Percentiles rank a stretch among this genome's conserved stretches.
phyloP scores from a whole-genome alignment of 1,140 invertebrate genomes.

The Triops cancriformis region DNA sequence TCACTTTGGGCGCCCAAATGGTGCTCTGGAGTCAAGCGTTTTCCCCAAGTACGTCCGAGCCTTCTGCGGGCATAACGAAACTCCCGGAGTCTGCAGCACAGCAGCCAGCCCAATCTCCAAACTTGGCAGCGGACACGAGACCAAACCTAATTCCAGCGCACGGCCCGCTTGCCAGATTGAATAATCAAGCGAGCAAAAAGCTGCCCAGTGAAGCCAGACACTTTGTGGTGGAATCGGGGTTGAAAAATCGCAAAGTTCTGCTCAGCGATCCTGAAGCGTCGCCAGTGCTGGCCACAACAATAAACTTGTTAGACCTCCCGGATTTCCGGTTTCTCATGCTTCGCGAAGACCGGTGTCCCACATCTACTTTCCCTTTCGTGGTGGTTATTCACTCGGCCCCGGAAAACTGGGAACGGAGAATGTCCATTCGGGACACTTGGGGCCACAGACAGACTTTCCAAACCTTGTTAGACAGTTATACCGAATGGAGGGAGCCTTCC shows the following conservation, averaged over 20 bases:
- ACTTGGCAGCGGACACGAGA: not conserved
- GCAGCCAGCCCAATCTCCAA: not conserved
- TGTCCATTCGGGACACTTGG: conserved; percentile 59
- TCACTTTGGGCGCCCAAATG: not conserved
- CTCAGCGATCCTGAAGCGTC: not conserved
- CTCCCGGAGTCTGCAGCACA: not conserved
- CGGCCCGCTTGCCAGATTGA: not conserved
- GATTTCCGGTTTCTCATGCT: conserved; percentile 13
- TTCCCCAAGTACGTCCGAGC: not conserved
- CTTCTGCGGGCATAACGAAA: not conserved
- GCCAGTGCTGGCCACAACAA: not conserved
- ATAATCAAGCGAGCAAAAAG: conserved; percentile 3
- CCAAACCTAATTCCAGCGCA: not conserved
- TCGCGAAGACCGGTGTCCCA: conserved; percentile 38
- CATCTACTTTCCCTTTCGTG: conserved; percentile 38
- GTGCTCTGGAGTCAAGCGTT: not conserved
- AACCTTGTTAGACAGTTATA: conserved; percentile 16
- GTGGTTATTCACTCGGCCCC: conserved; percentile 61
- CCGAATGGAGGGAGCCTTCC: not conserved
- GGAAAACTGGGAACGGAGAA: conserved; percentile 49
- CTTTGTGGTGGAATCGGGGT: not conserved
- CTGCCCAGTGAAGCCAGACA: not conserved
- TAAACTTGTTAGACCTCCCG: not conserved
- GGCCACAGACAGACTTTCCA: conserved; percentile 37
- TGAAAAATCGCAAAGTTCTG: conserved; percentile 1